These are phyloP conservation scores for Eudyptes chrysolophus DNA, from an alignment of 2,113 vertebrate species.

Conservation along the genomic window DNA sequence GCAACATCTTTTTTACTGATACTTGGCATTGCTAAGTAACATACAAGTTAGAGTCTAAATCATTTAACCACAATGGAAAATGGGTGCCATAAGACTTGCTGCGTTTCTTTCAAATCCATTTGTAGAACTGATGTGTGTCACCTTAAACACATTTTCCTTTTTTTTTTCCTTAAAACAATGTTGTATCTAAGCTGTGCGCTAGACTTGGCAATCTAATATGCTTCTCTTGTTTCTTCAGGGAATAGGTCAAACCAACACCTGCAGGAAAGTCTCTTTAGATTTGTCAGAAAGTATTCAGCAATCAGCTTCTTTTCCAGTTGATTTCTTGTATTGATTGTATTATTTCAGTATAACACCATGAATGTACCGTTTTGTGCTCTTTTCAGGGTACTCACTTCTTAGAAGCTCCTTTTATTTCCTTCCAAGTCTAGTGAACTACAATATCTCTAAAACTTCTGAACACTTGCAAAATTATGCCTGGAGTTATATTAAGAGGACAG, in stretches of 20 bases:
- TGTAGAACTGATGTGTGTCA: background rate
- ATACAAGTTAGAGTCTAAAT: background rate
- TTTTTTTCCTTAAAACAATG: background rate
- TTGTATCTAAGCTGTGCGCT: background rate
- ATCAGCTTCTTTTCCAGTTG: background rate
- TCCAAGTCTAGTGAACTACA: background rate
- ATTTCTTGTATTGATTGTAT: conserved; percentile 20
- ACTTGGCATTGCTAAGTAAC: background rate
- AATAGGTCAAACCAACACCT: background rate
- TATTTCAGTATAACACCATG: background rate
- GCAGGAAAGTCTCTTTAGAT: background rate
- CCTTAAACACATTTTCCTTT: background rate
- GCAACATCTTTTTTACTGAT: background rate
- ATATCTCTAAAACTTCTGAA: background rate
- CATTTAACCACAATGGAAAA: background rate
- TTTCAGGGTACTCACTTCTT: background rate
- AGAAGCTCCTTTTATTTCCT: background rate
- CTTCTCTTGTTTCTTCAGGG: background rate
- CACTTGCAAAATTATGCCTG: background rate
- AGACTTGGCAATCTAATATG: background rate
- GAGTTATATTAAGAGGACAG: background rate
- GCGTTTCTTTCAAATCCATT: background rate
- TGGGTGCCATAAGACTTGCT: background rate
- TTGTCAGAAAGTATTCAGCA: conserved; percentile 1
- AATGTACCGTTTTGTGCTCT: background rate